These are phyloP conservation scores for Pelvicachromis taeniatus DNA, from an alignment of 2,113 vertebrate genomes.

Conservation along the genomic window DNA sequence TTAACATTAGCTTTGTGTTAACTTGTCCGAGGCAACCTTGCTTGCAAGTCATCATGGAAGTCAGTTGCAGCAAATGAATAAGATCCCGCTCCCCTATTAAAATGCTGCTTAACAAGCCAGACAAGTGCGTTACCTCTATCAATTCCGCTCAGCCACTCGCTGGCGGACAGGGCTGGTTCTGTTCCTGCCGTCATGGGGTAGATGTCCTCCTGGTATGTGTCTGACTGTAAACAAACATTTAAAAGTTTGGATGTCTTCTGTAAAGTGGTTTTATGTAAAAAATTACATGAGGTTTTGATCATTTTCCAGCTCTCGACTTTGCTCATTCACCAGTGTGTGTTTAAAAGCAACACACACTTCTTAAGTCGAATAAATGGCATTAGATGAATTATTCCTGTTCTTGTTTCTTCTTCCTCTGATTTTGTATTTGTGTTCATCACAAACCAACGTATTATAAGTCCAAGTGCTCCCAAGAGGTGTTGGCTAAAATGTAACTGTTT, in stretches of 20 bases:
- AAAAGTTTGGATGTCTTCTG: neutral
- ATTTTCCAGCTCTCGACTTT: neutral
- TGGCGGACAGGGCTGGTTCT: slow-evolving; percentile 85
- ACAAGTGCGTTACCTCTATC: slow-evolving; percentile 79
- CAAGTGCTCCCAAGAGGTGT: neutral
- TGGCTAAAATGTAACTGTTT: neutral
- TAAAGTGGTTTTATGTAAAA: neutral
- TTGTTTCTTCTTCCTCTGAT: neutral
- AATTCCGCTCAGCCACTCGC: slow-evolving; percentile 91
- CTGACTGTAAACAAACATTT: slow-evolving; percentile 78
- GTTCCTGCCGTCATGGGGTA: slow-evolving; percentile 96
- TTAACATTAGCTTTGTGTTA: neutral
- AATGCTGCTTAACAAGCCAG: neutral
- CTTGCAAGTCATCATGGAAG: neutral
- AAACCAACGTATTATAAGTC: neutral
- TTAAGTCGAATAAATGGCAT: neutral
- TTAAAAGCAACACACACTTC: neutral
- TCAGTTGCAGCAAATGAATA: neutral
- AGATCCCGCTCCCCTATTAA: neutral
- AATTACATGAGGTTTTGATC: accelerated
- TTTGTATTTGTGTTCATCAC: neutral
- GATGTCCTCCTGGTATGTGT: slow-evolving; percentile 97
- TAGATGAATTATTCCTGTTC: neutral
- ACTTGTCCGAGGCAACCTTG: neutral
- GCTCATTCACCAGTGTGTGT: neutral